phyloP scores from a whole-genome alignment of 2,113 vertebrate genomes.

The Cygnus atratus region DNA sequence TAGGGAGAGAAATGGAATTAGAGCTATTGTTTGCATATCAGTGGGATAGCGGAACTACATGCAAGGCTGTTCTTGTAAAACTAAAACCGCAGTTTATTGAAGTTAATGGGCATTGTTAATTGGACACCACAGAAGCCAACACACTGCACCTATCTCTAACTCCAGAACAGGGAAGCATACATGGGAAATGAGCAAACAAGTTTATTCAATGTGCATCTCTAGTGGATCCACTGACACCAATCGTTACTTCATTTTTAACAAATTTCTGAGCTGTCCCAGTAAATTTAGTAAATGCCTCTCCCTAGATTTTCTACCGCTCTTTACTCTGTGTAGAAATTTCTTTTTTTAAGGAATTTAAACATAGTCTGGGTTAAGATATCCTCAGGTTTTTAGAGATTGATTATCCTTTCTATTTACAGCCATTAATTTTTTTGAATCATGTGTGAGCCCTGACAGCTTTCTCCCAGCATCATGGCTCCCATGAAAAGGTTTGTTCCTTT shows the following conservation, averaged over 20 bases:
- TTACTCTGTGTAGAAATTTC: not conserved
- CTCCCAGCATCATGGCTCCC: not conserved
- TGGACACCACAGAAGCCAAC: not conserved
- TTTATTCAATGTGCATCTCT: not conserved
- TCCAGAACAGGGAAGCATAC: not conserved
- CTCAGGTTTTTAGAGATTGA: not conserved
- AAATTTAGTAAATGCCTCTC: not conserved
- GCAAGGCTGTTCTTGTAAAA: not conserved
- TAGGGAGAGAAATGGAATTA: not conserved
- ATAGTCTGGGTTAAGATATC: not conserved
- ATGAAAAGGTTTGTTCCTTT: not conserved
- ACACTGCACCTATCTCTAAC: not conserved
- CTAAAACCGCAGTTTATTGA: not conserved
- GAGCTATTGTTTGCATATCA: not conserved
- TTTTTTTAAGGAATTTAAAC: not conserved
- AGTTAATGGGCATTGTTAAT: not conserved
- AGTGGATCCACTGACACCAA: not conserved
- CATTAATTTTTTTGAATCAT: not conserved
- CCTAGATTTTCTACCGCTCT: not conserved
- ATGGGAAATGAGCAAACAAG: fast-evolving
- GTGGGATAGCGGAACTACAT: not conserved
- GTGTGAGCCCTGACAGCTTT: not conserved
- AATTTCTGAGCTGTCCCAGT: not conserved
- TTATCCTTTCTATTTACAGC: not conserved
- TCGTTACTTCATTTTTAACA: not conserved